phyloP scores from a whole-genome alignment of 2,797 vertebrate genomes.

The Chelidonichthys spinosus region DNA sequence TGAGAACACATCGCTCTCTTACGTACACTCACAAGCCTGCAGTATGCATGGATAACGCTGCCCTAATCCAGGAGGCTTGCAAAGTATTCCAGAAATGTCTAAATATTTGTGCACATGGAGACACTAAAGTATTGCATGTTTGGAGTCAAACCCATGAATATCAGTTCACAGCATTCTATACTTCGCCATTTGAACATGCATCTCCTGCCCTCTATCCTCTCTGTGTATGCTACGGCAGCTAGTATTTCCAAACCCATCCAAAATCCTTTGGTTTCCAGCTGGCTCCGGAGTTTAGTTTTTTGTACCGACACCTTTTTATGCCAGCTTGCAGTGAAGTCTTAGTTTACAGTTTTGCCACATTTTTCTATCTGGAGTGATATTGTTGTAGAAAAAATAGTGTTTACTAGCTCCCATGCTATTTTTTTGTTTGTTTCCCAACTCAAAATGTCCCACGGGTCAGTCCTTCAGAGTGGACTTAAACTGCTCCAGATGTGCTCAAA shows the following conservation, averaged over 20 bases:
- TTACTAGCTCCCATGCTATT: slow-evolving; percentile 66
- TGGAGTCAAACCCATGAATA: slow-evolving; percentile 35
- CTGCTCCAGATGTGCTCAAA: slow-evolving; percentile 85
- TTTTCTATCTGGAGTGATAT: slow-evolving; percentile 30
- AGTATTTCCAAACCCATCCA: slow-evolving; percentile 46
- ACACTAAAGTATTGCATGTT: slow-evolving; percentile 35
- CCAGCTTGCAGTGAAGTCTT: slow-evolving; percentile 26
- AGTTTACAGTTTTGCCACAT: slow-evolving; percentile 29
- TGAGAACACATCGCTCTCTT: slow-evolving; percentile 52
- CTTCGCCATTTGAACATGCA: slow-evolving; percentile 43
- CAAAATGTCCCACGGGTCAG: slow-evolving; percentile 74
- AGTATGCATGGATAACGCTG: slow-evolving; percentile 46
- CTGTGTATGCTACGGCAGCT: slow-evolving; percentile 7
- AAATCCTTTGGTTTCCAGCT: slow-evolving; percentile 37
- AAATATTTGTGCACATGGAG: slow-evolving; percentile 33
- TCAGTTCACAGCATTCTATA: slow-evolving; percentile 37
- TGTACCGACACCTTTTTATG: slow-evolving; percentile 15
- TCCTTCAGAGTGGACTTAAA: slow-evolving; percentile 73
- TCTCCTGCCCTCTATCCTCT: slow-evolving; percentile 33
- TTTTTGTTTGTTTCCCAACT: slow-evolving; percentile 79
- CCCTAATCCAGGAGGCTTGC: slow-evolving; percentile 36
- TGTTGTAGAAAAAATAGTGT: slow-evolving; percentile 54
- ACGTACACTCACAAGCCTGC: slow-evolving; percentile 25
- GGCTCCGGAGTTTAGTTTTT: slow-evolving; percentile 8
- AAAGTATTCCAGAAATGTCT: slow-evolving; percentile 45